Evolutionary conservation across 2,888 invertebrate genomes (phyloP).

Genomic region (Caenorhabditis sp.): DNA sequence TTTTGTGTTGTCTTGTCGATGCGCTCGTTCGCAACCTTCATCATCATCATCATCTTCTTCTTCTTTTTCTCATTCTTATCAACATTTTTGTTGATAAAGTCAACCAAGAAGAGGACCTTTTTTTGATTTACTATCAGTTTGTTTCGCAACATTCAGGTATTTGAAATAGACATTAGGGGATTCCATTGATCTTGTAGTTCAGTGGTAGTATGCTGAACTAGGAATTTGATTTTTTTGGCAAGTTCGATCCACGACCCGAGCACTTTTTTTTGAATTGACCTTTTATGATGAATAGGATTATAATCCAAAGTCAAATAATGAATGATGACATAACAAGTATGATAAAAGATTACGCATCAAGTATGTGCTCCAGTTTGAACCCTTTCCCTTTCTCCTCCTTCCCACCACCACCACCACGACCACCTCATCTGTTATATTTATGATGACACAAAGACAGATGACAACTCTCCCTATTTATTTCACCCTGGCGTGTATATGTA

Average conservation of each 20-base stretch:
- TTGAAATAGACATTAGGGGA: too few species aligned
- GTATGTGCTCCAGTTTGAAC: neutral
- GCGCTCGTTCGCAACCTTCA: neutral
- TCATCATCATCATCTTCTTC: neutral
- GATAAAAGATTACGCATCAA: neutral
- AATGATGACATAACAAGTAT: neutral
- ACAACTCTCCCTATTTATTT: neutral
- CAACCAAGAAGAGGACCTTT: neutral
- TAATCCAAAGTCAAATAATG: neutral
- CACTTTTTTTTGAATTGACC: neutral
- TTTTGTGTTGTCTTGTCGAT: constrained; percentile 7
- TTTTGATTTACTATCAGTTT: neutral
- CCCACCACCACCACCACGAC: neutral
- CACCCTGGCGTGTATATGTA: neutral
- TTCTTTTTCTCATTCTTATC: neutral
- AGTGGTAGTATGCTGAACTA: too few species aligned
- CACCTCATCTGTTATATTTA: neutral
- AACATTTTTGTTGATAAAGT: neutral
- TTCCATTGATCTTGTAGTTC: too few species aligned
- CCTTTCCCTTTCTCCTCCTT: neutral
- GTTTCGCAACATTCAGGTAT: too few species aligned
- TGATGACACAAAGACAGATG: neutral
- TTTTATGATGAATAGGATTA: too few species aligned
- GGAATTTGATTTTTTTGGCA: too few species aligned
- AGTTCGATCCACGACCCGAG: too few species aligned